phyloP scores from a whole-genome alignment of 2,113 vertebrate genomes.

The Narcine bancroftii region DNA sequence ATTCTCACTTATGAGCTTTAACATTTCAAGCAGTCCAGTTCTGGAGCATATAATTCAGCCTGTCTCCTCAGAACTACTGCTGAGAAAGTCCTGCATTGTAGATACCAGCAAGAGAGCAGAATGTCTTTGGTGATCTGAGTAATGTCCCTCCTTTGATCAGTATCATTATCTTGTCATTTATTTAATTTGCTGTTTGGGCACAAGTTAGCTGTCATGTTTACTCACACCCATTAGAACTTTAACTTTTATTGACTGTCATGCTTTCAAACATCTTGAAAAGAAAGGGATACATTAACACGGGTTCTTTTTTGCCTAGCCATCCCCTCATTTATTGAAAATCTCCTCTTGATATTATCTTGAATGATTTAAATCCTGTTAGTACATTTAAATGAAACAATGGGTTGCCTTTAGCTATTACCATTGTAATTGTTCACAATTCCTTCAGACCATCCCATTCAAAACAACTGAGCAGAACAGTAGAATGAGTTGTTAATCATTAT shows the following conservation, averaged over 20 bases:
- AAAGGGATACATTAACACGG: background rate
- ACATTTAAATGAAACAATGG: background rate
- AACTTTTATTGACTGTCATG: background rate
- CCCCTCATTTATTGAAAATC: background rate
- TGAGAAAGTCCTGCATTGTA: background rate
- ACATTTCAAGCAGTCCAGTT: background rate
- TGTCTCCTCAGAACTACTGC: background rate
- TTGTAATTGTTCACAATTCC: background rate
- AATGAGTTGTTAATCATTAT: background rate
- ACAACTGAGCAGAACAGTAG: background rate
- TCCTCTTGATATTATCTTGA: too few species aligned
- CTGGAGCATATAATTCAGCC: background rate
- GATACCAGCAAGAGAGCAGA: background rate
- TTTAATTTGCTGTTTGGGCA: background rate
- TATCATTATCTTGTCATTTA: background rate
- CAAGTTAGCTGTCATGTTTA: conserved; percentile 1
- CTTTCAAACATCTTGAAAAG: background rate
- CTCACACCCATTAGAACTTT: background rate
- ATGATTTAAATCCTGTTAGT: background rate
- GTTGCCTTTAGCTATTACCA: background rate
- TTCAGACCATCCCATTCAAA: background rate
- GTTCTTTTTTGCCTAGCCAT: background rate
- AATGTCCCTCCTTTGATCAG: background rate
- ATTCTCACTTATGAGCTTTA: background rate
- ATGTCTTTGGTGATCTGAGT: background rate